Evolutionary conservation across 1,140 invertebrate genomes (phyloP).

Genomic region (Pteromalus puparum): DNA sequence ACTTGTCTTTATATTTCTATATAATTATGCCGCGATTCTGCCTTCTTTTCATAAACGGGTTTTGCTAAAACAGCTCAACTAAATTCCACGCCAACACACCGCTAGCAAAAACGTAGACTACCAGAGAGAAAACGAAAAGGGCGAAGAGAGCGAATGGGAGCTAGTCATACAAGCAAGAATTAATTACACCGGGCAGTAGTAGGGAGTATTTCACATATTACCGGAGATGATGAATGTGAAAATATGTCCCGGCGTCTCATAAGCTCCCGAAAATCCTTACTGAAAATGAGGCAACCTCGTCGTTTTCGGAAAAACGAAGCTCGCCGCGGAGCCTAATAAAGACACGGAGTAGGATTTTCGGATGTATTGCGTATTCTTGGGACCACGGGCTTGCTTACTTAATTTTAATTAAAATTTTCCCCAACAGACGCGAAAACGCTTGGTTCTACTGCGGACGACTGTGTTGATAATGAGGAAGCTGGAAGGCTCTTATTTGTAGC

Average conservation of each 20-base stretch:
- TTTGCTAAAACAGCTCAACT: background rate
- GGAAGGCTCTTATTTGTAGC: no score
- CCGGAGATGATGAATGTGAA: slow-evolving; percentile 38
- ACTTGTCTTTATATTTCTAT: background rate
- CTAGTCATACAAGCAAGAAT: background rate
- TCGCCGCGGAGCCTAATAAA: background rate
- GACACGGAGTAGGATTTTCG: background rate
- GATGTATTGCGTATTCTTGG: background rate
- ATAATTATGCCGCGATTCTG: background rate
- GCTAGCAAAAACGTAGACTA: background rate
- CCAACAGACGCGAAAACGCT: background rate
- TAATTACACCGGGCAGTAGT: slow-evolving; percentile 10
- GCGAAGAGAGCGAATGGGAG: background rate
- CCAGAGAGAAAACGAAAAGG: background rate
- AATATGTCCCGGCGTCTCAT: slow-evolving; percentile 37
- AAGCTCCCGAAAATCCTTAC: slow-evolving; percentile 24
- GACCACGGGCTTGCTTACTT: background rate
- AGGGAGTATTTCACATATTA: background rate
- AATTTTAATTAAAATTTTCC: slow-evolving; percentile 20
- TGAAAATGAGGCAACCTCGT: background rate
- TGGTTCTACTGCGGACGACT: background rate
- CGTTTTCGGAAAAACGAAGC: background rate
- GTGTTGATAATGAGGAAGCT: no score
- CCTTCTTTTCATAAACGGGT: background rate
- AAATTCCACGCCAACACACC: background rate